Percentiles rank a stretch among this genome's conserved stretches.
phyloP scores from a whole-genome alignment of 2,888 invertebrate genomes.

The Ectemnius lituratus region DNA sequence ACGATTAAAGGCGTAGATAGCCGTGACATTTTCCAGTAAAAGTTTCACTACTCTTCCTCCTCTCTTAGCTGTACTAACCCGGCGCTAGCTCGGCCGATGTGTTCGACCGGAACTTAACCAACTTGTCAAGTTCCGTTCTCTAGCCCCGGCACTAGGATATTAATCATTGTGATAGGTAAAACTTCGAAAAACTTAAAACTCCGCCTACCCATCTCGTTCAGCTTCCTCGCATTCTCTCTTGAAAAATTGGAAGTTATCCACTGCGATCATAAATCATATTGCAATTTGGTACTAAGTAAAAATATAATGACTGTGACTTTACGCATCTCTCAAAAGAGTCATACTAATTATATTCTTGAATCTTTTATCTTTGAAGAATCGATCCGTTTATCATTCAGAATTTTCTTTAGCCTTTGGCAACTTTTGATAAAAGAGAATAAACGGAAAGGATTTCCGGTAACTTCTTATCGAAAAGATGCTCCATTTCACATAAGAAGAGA shows the following conservation, averaged over 20 bases:
- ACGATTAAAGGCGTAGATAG: too few relatives aligned
- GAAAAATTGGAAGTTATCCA: slow-evolving; percentile 1
- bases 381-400: too few relatives aligned
- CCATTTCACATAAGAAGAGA: slow-evolving; percentile 7
- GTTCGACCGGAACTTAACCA: slow-evolving; percentile 19
- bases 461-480: slow-evolving; percentile 13
- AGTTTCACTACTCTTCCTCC: background rate
- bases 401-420: too few relatives aligned
- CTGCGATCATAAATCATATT: background rate
- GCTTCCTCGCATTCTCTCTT: background rate
- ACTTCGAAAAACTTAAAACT: slow-evolving; percentile 28
- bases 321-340: background rate
- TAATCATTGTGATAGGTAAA: slow-evolving; percentile 34
- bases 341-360: too few relatives aligned
- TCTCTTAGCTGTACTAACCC: too few relatives aligned
- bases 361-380: too few relatives aligned
- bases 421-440: slow-evolving; percentile 13
- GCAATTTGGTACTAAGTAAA: background rate
- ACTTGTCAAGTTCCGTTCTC: slow-evolving; percentile 18
- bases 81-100: too few relatives aligned
- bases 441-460: slow-evolving; percentile 7
- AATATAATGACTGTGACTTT: background rate
- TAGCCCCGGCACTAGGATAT: slow-evolving; percentile 22
- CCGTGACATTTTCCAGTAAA: background rate
- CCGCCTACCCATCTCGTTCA: background rate